Evolutionary conservation across 2,797 vertebrate species (phyloP).

Genomic region (Leptoclinus maculatus): DNA sequence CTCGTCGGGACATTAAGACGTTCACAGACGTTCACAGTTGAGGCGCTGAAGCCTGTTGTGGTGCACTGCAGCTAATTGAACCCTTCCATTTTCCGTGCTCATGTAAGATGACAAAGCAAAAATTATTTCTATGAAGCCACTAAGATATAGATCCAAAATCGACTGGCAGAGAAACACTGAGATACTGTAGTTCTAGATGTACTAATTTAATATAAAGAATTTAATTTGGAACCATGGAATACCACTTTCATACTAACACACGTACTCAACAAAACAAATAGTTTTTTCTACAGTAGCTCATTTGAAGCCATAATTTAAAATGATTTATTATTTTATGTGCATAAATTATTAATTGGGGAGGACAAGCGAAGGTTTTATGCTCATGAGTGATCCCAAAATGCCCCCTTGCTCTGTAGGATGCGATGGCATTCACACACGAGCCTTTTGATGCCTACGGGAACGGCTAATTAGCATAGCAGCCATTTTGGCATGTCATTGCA

Average conservation of each 20-base stretch:
- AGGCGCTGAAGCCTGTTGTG: background rate
- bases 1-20: background rate
- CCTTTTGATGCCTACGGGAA: too few relatives aligned
- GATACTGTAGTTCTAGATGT: background rate
- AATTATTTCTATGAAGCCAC: background rate
- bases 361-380: background rate
- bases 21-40: background rate
- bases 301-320: background rate
- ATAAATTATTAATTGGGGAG: background rate
- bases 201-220: background rate
- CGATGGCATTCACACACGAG: too few relatives aligned
- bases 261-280: background rate
- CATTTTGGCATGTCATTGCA: background rate
- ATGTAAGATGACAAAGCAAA: background rate
- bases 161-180: background rate
- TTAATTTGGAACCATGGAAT: background rate
- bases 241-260: background rate
- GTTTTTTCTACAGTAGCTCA: background rate
- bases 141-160: background rate
- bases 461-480: too few relatives aligned
- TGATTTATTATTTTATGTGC: background rate
- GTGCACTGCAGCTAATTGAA: background rate
- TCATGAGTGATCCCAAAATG: background rate
- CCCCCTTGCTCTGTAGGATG: background rate
- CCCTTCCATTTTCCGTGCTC: background rate